Base-by-base conservation (phyloP, 2,888 invertebrate species). In the Stenurella melanura region DNA sequence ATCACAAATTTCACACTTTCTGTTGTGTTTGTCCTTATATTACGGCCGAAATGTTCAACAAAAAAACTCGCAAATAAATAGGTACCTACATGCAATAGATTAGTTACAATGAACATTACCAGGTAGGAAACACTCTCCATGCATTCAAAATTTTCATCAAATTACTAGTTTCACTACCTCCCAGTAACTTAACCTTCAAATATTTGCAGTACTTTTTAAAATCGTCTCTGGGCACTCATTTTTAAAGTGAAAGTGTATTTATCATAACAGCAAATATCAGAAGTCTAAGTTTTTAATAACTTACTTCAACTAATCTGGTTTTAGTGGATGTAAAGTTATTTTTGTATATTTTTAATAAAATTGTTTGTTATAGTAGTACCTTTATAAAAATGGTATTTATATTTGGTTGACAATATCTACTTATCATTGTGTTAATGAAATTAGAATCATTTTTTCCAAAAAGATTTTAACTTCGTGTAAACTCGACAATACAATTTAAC, bases 1-100 rank as follows among this genome's bases (percentile, higher is more conserved):
- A 85, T 86, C 85, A 86, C 87, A 88, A 87, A 87, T 87, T 80
- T 77, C 73, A 78, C 82, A 75, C 54, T 73, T 64, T 63, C 73
- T 60, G 74, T 78, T 76, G 73, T 60, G 70, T 73, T 63, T 70
- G 58, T 64, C 30, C 66, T 64, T 68, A 69, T 71, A 72, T 72
- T 72, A 78, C 69, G 63, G 69, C 73, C 63, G 69, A 73, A 63
- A 64, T 50, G 5, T 66, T 50, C 68, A 69, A 73, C 34, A 73
- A 73, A 50, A 73, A 73, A 72, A 18, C n/a, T 72, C 63, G 58
- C 70, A 72, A 72, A 61, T 63, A 30, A 72, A 72, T 63, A 63
- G 60, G 18, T 42, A 63, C 63, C 63, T 63, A 72, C 63, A 72
- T 72, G 70, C 64, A 64, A 67, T 50, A 74, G 68, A 60, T 63